phyloP scores from a whole-genome alignment of 2,797 vertebrate species.

The Acrossocheilus fasciatus region DNA sequence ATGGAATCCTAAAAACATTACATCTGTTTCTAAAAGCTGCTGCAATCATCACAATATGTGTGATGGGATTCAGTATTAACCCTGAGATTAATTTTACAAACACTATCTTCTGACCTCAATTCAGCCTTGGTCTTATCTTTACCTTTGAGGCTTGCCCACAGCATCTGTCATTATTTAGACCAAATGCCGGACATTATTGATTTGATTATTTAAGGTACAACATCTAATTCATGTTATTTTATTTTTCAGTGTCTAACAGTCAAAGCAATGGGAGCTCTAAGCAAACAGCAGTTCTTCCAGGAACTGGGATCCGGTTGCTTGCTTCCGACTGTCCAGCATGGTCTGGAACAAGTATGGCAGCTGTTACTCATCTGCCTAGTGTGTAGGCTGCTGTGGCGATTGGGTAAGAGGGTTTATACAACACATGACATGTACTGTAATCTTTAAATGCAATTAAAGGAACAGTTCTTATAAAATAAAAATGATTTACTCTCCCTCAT shows the following conservation, averaged over 20 bases:
- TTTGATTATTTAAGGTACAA: neutral
- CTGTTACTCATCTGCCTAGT: constrained; percentile 88
- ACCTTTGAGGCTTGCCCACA: neutral
- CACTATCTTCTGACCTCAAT: constrained; percentile 29
- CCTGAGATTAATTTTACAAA: constrained; percentile 3
- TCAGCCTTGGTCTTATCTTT: neutral
- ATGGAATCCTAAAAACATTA: neutral
- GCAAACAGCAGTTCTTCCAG: constrained; percentile 82
- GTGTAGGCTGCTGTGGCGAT: constrained; percentile 85
- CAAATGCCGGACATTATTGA: neutral
- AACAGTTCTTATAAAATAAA: neutral
- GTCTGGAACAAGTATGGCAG: constrained; percentile 88
- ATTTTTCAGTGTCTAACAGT: neutral
- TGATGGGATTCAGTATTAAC: neutral
- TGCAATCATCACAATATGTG: neutral
- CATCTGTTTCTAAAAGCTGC: neutral
- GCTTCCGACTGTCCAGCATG: constrained; percentile 86
- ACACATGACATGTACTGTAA: neutral
- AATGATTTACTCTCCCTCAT: neutral
- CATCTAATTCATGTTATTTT: neutral
- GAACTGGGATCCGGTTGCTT: constrained; percentile 86
- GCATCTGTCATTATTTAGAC: neutral
- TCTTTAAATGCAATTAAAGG: neutral
- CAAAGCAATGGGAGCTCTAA: constrained; percentile 65
- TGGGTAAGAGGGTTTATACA: constrained; percentile 75